A percentile compares a stretch with the other conserved stretches of the same genome.
phyloP scores from a whole-genome alignment of 2,888 invertebrate species.

The Hirtodrosophila cameraria region DNA sequence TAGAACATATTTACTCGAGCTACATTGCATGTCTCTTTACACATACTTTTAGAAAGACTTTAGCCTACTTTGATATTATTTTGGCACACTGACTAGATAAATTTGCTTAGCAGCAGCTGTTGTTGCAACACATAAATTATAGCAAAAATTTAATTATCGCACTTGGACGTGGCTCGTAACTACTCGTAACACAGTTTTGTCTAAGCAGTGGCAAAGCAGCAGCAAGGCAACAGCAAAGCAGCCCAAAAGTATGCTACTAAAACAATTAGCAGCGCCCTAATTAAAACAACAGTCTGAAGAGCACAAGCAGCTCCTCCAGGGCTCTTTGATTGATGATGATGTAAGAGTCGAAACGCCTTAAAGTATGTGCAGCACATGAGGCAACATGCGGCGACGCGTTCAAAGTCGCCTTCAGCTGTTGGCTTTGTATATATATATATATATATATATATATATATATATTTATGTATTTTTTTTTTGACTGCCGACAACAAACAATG shows the following conservation, averaged over 20 bases:
- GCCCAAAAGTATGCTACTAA: slow-evolving; percentile 76
- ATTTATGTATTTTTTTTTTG: slow-evolving; percentile 39
- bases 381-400: slow-evolving; percentile 40
- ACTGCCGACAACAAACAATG: slow-evolving; percentile 43
- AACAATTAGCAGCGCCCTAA: slow-evolving; percentile 74
- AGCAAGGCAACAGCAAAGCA: slow-evolving; percentile 22
- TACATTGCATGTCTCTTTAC: not conserved
- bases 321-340: slow-evolving; percentile 73
- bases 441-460: too few relatives aligned
- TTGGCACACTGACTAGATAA: slow-evolving; percentile 42
- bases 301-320: slow-evolving; percentile 19
- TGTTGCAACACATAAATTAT: slow-evolving; percentile 68
- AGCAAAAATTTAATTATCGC: slow-evolving; percentile 72
- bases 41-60: slow-evolving; percentile 1
- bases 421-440: too few relatives aligned
- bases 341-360: slow-evolving; percentile 53
- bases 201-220: slow-evolving; percentile 5
- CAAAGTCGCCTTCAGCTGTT: slow-evolving; percentile 36
- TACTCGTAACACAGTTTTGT: slow-evolving; percentile 66
- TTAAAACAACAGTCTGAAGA: slow-evolving; percentile 70
- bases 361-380: slow-evolving; percentile 64
- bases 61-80: slow-evolving; percentile 21
- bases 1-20: not conserved
- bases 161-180: slow-evolving; percentile 55
- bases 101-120: slow-evolving; percentile 60